A percentile compares a stretch with the other conserved stretches of the same genome.
Evolutionary conservation across 2,888 invertebrate genomes (phyloP).

Genomic region (Cenopis cana): DNA sequence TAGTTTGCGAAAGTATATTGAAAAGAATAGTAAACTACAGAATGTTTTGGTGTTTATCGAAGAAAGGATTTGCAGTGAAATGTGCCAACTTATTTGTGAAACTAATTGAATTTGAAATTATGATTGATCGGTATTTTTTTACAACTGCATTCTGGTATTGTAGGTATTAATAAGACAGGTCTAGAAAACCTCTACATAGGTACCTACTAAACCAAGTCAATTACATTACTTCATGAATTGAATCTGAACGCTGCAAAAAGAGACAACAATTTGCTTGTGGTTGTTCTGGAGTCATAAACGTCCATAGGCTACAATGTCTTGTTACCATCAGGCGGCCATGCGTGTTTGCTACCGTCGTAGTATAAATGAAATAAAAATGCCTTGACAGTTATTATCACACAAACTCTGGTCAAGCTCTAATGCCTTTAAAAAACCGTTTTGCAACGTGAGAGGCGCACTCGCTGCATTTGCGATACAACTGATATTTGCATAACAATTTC

Average conservation of each 20-base stretch:
- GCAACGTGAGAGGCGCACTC: slow-evolving; percentile 56
- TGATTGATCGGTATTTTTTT: not conserved
- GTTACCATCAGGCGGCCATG: too few relatives aligned
- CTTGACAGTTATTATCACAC: slow-evolving; percentile 39
- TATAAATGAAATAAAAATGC: not conserved
- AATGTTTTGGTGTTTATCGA: not conserved
- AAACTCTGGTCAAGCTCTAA: slow-evolving; percentile 39
- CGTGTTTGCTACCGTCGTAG: too few relatives aligned
- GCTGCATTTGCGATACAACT: slow-evolving; percentile 41
- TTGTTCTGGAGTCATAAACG: too few relatives aligned
- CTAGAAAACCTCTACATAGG: not conserved
- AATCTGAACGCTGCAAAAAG: too few relatives aligned
- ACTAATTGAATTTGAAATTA: not conserved
- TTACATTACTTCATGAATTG: too few relatives aligned
- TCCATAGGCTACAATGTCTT: too few relatives aligned
- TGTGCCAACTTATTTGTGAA: not conserved
- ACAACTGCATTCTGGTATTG: not conserved
- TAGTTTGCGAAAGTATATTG: not conserved
- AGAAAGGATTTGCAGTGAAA: slow-evolving; percentile 15
- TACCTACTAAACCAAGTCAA: not conserved
- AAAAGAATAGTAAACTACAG: not conserved
- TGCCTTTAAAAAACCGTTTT: slow-evolving; percentile 50
- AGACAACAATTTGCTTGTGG: too few relatives aligned
- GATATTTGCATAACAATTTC: slow-evolving; percentile 75
- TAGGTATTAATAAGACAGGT: not conserved